Base-by-base conservation (phyloP, 1,140 invertebrate species). In the Drosophila tani region DNA sequence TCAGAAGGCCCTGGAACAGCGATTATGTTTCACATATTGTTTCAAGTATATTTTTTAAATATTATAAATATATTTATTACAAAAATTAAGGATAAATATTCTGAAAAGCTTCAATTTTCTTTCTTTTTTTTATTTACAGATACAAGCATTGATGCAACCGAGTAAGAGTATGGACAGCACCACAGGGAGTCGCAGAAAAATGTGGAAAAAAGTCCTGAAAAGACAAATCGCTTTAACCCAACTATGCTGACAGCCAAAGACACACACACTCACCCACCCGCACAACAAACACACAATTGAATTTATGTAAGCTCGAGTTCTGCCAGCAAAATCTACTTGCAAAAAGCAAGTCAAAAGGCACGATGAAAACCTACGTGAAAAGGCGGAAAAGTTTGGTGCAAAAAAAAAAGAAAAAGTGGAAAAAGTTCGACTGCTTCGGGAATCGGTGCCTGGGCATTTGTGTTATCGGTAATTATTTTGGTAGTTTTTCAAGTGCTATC, bases 381-480 rank as follows among this genome's bases (percentile, higher is more conserved):
- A 9, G 50, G 50, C 12, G 56, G 27, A 55, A 38, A 55, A 35
- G 32, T 38, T 55, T 15, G 27, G 3, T 24, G 21, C 21, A 3
- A 6, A 3, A 12, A 56, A 56, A 45, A 17, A 35, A 45, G 15
- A 35, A 29, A 50, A 35, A 19, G 49, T 15, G 62, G 27, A 46
- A 21, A 64, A 70, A 70, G 49, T 68, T 70, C 17, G n/a, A 68
- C 64, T 29, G 29, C 7, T 55, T 67, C 40, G n/a, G 40, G 40
- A 70, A 55, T 67, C 62, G 63, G 49, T 55, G 62, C 63, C 63
- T 53, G 63, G 67, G 63, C 63, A 55, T 53, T 68, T 68, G 41
- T 41, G 75, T 69, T 76, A 76, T 77, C 57, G 73, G 82, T 86
- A 86, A 86, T 86, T 86, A 86, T 86, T 86, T 86, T 82, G 63